Conservation (phyloP, 2,113 vertebrate genomes). For the Amazona guildingii region DNA sequence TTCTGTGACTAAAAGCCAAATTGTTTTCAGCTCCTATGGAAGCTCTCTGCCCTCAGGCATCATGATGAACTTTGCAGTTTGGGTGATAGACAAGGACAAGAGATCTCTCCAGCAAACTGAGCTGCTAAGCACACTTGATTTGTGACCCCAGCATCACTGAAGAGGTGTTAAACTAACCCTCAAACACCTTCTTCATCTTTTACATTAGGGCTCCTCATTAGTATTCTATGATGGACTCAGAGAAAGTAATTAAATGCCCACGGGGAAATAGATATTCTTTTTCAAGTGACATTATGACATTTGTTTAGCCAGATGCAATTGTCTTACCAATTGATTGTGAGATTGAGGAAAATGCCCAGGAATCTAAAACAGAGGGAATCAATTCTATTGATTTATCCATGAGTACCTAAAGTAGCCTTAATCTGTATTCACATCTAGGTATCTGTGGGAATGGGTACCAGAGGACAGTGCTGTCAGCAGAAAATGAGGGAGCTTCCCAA, state of each 20-base stretch:
- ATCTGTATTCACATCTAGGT: neutral
- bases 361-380: neutral
- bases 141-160: neutral
- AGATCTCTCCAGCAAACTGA: neutral
- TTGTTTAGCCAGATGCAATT: neutral
- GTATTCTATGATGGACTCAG: neutral
- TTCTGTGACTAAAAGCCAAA: neutral
- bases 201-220: neutral
- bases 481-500: neutral
- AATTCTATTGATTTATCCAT: slow-evolving; percentile 42
- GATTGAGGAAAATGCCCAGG: slow-evolving; percentile 10
- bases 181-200: neutral
- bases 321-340: neutral
- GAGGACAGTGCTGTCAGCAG: neutral
- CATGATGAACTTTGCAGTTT: neutral
- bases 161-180: neutral
- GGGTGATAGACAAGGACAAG: neutral
- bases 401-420: slow-evolving; percentile 18
- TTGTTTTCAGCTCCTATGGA: neutral
- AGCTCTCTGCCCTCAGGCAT: neutral
- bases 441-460: neutral
- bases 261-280: neutral
- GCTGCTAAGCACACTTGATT: neutral
- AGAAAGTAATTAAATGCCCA: neutral
- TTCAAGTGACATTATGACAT: neutral